phyloP scores from a whole-genome alignment of 64 coral and sea anemone species.

The Montipora efflorescens region DNA sequence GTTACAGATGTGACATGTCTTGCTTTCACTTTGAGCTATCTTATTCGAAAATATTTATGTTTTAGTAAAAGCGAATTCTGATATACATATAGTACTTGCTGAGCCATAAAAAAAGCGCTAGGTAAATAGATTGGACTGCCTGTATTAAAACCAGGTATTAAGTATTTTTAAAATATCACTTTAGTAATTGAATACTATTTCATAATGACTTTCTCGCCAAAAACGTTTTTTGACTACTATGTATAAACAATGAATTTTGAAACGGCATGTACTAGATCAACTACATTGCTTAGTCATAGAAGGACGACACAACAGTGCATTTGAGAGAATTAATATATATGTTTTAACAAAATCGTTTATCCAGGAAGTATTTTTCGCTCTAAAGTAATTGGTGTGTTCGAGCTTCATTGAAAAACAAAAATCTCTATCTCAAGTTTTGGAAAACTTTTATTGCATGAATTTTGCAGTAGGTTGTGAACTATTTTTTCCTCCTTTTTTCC shows the following conservation, averaged over 20 bases:
- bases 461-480: neutral
- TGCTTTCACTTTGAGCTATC: neutral
- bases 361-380: neutral
- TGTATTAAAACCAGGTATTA: too few species aligned
- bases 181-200: conserved; percentile 9
- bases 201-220: neutral
- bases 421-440: neutral
- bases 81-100: neutral
- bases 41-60: conserved; percentile 1
- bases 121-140: conserved; percentile 9
- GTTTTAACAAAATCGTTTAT: neutral
- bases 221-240: neutral
- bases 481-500: neutral
- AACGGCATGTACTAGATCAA: conserved; percentile 2
- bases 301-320: neutral
- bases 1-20: too few species aligned
- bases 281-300: neutral
- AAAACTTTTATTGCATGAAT: neutral
- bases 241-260: neutral
- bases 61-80: neutral
- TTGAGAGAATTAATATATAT: neutral
- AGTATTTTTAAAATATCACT: too few species aligned
- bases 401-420: neutral
- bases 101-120: conserved; percentile 15
- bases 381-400: neutral